Evolutionary conservation across 1,140 invertebrate species (phyloP).

Genomic region (Procambarus virginalis): DNA sequence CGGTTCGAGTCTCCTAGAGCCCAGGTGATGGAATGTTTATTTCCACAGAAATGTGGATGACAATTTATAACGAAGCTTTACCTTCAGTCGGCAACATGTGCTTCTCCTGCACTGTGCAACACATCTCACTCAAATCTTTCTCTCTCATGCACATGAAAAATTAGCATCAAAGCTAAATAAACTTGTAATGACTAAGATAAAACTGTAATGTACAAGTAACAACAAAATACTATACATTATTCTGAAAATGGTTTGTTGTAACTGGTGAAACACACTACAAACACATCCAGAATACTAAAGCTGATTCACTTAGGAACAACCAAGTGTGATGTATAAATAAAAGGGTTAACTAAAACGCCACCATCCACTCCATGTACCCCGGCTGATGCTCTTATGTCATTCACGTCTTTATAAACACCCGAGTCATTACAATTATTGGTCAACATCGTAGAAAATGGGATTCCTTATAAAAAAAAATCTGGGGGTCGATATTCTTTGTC

Average conservation of each 20-base stretch:
- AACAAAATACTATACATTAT: neutral
- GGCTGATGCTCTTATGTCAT: neutral
- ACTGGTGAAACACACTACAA: neutral
- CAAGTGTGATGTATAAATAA: neutral
- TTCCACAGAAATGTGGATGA: too few relatives aligned
- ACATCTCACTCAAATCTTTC: neutral
- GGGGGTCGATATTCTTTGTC: slow-evolving; percentile 25
- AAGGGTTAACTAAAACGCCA: neutral
- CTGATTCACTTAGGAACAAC: slow-evolving; percentile 2
- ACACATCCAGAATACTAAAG: neutral
- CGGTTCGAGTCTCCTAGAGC: too few relatives aligned
- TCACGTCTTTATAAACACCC: neutral
- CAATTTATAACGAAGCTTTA: too few relatives aligned
- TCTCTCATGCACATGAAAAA: neutral
- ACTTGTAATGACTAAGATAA: neutral
- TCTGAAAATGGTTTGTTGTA: neutral
- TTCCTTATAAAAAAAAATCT: slow-evolving; percentile 8
- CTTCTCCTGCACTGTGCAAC: too few relatives aligned
- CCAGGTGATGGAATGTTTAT: too few relatives aligned
- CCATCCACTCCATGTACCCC: neutral
- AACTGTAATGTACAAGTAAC: neutral
- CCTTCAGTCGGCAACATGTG: too few relatives aligned
- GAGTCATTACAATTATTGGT: neutral
- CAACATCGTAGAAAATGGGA: slow-evolving; percentile 1
- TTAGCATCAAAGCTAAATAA: neutral